Evolutionary conservation across 2,888 invertebrate species (phyloP), one percentile per base, ranked within the genome.

Genomic region (Agrochola circellaris): DNA sequence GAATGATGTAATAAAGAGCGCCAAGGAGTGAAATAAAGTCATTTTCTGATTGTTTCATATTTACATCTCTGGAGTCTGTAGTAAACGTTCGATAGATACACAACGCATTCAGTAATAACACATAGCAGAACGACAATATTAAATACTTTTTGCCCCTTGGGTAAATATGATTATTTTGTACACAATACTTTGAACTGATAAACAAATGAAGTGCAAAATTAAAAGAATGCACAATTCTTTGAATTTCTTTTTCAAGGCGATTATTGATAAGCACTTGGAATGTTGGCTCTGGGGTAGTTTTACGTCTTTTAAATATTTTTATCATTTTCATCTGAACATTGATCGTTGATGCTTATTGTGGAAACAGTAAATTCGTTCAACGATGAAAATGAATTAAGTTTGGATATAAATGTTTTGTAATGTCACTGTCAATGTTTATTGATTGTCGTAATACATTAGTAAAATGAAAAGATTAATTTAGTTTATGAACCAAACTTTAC

Each of bases 131-230:
- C 0, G 61, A 56, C 13, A 60, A 42, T 0, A 70, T 1, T 8
- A 38, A 54, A 66, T 74, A 62, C 11, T 17, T 76, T 0, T n/a
- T 56, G 7, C 67, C 56, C 11, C 45, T 70, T 13, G 74, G 72
- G 61, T 60, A 60, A 17, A 77, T 75, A 26, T 61, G 62, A 48
- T 75, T 69, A 34, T 77, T 58, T 15, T 45, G 56, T 5, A 74
- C 60, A 26, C 1, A 54, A 51, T 69, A 82, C 61, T 81, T 82
- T 20, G 82, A 67, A 23, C n/a, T 56, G 2, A 77, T 6, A 30
- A 74, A 71, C 8, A 77, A 26, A 64, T n/a, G 30, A 23, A 68
- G 71, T 0, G 38, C 30, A 5, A 77, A 34, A 20, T 81, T 71
- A 60, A 77, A 64, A 34, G 81, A 65, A 20, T 54, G 3, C 42